These are phyloP conservation scores for Clunio marinus DNA, from an alignment of 2,888 invertebrate species.

Conservation along the genomic window DNA sequence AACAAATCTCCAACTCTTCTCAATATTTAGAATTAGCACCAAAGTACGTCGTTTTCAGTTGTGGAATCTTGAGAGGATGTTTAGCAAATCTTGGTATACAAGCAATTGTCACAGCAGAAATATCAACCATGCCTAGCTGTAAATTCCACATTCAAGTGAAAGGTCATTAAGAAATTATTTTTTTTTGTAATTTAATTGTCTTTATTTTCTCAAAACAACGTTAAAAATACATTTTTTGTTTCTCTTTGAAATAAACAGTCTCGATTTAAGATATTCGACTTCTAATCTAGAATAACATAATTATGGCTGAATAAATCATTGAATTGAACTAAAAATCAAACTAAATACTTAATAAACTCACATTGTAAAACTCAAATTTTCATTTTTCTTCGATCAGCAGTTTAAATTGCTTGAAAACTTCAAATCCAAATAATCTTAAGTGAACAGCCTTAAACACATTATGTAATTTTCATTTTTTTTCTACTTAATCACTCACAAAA, in stretches of 20 bases:
- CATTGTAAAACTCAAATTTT: too few relatives aligned
- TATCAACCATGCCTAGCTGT: slow-evolving; percentile 83
- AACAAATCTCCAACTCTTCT: slow-evolving; percentile 79
- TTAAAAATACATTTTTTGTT: not conserved
- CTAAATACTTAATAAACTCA: too few relatives aligned
- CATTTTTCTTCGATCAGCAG: too few relatives aligned
- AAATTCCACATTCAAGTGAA: slow-evolving; percentile 89
- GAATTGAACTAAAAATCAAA: too few relatives aligned
- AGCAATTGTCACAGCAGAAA: slow-evolving; percentile 92
- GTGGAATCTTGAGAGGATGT: slow-evolving; percentile 91
- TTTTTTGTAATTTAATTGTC: not conserved
- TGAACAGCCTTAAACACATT: too few relatives aligned
- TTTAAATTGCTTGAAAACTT: too few relatives aligned
- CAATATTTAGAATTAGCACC: slow-evolving; percentile 91
- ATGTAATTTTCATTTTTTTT: too few relatives aligned
- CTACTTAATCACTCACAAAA: too few relatives aligned
- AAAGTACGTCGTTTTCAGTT: slow-evolving; percentile 89
- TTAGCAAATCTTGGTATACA: slow-evolving; percentile 90
- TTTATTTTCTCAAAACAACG: slow-evolving; percentile 1
- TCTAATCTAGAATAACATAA: too few relatives aligned
- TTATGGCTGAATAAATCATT: too few relatives aligned
- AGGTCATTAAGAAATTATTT: not conserved
- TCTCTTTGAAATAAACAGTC: slow-evolving; percentile 5
- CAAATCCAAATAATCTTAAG: too few relatives aligned
- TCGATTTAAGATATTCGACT: too few relatives aligned